Conservation (phyloP, 2,113 vertebrate genomes). For the Chionodraco myersi region DNA sequence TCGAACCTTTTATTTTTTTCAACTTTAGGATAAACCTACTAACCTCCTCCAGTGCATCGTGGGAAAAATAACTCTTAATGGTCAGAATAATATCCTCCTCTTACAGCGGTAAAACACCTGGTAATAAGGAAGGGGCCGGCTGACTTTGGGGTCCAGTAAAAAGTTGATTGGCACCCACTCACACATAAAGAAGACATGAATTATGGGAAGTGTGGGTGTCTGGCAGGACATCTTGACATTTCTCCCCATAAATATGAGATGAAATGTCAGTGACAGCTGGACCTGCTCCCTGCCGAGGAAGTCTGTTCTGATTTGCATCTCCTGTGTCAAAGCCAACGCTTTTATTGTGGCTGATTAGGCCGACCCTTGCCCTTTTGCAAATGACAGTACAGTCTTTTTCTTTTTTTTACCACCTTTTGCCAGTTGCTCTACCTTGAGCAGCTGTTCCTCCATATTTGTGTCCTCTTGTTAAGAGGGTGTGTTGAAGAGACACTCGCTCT, state of each 20-base stretch:
- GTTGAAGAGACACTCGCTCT: too few species aligned
- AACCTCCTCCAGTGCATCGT: background rate
- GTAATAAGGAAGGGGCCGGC: slow-evolving; percentile 14
- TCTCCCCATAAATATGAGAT: slow-evolving; percentile 46
- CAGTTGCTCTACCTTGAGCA: too few species aligned
- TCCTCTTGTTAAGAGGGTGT: too few species aligned
- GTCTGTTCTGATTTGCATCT: slow-evolving; percentile 34
- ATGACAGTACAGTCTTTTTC: background rate
- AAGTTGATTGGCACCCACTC: slow-evolving; percentile 18
- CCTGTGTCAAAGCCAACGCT: slow-evolving; percentile 29
- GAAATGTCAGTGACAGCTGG: slow-evolving; percentile 51
- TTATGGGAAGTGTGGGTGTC: slow-evolving; percentile 44
- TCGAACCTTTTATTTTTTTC: background rate
- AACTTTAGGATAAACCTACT: background rate
- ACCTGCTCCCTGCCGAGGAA: slow-evolving; percentile 33
- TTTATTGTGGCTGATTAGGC: slow-evolving; percentile 7
- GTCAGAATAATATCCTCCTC: slow-evolving; percentile 20
- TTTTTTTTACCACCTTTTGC: background rate
- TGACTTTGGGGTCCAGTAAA: slow-evolving; percentile 33
- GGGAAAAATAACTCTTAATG: slow-evolving; percentile 8
- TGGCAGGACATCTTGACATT: slow-evolving; percentile 50
- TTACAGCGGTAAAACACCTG: slow-evolving; percentile 25
- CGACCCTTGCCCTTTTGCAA: slow-evolving; percentile 11
- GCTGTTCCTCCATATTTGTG: too few species aligned
- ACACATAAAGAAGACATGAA: slow-evolving; percentile 8